Conservation (phyloP, 1,140 invertebrate species). For the Kradibia gibbosae region DNA sequence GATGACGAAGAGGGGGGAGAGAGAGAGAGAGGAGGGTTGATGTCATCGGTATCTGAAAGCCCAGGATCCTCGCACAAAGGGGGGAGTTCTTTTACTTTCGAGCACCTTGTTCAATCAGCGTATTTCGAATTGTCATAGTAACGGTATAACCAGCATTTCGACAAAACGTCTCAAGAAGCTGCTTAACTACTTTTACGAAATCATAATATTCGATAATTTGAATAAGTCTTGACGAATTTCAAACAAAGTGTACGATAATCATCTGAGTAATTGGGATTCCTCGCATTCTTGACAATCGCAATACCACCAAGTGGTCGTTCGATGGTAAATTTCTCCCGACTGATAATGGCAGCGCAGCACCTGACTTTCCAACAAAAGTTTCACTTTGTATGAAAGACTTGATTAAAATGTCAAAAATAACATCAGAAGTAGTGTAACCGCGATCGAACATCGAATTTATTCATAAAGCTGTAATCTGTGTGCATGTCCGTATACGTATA, state of each 20-base stretch:
- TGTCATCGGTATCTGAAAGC: no score
- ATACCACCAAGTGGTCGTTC: no score
- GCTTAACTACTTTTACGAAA: background rate
- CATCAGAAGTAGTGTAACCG: no score
- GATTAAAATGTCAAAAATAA: no score
- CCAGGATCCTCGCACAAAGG: no score
- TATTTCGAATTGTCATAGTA: background rate
- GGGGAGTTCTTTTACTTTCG: no score
- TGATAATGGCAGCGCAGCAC: background rate
- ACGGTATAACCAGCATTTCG: background rate
- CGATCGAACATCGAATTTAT: no score
- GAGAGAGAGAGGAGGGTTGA: no score
- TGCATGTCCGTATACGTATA: background rate
- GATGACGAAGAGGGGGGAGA: no score
- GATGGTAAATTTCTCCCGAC: background rate
- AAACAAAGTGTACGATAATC: conserved; percentile 24
- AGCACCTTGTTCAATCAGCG: no score
- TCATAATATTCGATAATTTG: background rate
- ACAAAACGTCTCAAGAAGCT: no score
- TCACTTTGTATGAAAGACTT: background rate
- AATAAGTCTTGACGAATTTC: conserved; percentile 26
- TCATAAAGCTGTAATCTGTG: no score
- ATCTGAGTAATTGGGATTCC: conserved; percentile 30
- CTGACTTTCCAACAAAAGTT: background rate
- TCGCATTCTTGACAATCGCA: conserved; percentile 15